Conservation (phyloP, 2,888 invertebrate species). For the Drosophila gaucha region DNA sequence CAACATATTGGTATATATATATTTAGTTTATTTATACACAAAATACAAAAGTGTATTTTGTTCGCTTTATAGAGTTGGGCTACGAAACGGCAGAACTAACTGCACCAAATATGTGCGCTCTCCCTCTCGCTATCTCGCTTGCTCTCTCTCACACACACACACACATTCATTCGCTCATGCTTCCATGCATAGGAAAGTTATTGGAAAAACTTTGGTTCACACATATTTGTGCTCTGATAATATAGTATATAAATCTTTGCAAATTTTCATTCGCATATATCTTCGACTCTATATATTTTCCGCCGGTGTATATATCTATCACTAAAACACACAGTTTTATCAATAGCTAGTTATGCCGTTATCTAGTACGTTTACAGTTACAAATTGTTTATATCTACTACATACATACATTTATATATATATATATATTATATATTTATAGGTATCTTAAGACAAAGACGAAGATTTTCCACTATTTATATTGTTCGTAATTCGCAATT, state of each 20-base stretch:
- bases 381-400: conserved; percentile 56
- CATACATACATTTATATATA: conserved; percentile 43
- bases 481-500: conserved; percentile 3
- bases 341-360: conserved; percentile 45
- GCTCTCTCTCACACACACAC: background rate
- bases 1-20: conserved; percentile 6
- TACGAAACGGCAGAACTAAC: conserved; percentile 48
- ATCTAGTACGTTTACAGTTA: conserved; percentile 37
- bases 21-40: conserved; percentile 6
- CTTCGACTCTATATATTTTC: background rate
- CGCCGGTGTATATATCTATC: conserved; percentile 7
- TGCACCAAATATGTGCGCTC: conserved; percentile 23
- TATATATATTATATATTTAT: conserved; percentile 23
- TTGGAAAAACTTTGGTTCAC: conserved; percentile 3
- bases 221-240: conserved; percentile 3
- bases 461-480: background rate
- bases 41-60: conserved; percentile 13
- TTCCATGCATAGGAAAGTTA: background rate
- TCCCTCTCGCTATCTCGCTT: background rate
- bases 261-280: background rate
- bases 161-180: background rate
- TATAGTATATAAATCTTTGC: background rate
- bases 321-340: conserved; percentile 41
- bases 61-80: conserved; percentile 54
- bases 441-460: conserved; percentile 9